Evolutionary conservation across 2,888 invertebrate genomes (phyloP).

Genomic region (Halictus ligatus): DNA sequence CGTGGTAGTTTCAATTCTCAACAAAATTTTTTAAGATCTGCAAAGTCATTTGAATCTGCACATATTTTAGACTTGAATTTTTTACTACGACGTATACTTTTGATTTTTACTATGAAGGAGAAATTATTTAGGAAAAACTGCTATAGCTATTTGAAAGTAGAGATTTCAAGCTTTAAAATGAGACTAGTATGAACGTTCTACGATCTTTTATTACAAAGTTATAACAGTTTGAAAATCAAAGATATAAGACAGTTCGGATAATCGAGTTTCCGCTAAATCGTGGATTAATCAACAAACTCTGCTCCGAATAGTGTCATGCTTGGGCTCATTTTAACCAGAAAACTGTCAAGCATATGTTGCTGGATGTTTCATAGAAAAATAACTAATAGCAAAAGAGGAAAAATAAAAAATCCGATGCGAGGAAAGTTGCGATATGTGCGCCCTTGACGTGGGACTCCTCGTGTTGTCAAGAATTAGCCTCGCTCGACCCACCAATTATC

Average conservation of each 20-base stretch:
- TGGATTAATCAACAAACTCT: not conserved
- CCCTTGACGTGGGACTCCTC: constrained; percentile 52
- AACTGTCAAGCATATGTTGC: not conserved
- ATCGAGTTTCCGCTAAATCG: not conserved
- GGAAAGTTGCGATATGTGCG: constrained; percentile 40
- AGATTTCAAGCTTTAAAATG: not conserved
- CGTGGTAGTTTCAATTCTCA: not conserved
- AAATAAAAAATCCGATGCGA: constrained; percentile 7
- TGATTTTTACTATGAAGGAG: not conserved
- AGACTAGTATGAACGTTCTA: not conserved
- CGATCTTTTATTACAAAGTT: not conserved
- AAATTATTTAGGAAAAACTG: not conserved
- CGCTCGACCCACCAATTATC: constrained; percentile 55
- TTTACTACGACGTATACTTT: too few species aligned
- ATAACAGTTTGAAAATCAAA: not conserved
- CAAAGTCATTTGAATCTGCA: not conserved
- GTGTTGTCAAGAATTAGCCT: constrained; percentile 18
- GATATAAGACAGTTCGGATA: not conserved
- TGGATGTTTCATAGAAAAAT: not conserved
- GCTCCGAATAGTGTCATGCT: not conserved
- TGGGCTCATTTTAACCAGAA: too few species aligned
- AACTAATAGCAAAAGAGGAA: not conserved
- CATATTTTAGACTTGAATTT: too few species aligned
- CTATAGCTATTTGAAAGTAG: not conserved
- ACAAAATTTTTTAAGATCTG: not conserved